A percentile compares a stretch with the other conserved stretches of the same genome.
Evolutionary conservation across 2,797 vertebrate genomes (phyloP).

Genomic region (Iguana delicatissima): DNA sequence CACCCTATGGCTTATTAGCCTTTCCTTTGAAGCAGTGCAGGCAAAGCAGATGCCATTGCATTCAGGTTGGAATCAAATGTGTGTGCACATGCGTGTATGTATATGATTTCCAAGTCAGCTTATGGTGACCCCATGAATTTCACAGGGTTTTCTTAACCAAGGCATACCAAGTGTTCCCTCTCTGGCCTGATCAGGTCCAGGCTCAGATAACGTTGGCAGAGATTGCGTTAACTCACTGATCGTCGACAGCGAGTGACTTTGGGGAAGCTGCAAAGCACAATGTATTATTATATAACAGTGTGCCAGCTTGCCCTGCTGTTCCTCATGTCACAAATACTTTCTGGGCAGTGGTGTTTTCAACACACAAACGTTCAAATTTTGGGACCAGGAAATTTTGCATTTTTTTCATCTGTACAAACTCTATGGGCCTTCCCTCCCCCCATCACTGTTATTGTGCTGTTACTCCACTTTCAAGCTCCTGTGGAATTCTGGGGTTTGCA

Average conservation of each 20-base stretch:
- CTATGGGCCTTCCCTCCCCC: too few species aligned
- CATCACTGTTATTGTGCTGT: too few species aligned
- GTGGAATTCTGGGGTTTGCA: too few species aligned
- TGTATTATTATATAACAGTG: background rate
- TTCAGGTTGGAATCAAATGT: slow-evolving; percentile 20
- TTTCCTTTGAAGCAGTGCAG: slow-evolving; percentile 47
- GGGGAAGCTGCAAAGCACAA: too few species aligned
- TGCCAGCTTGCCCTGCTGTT: background rate
- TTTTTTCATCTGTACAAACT: too few species aligned
- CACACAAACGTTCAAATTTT: too few species aligned
- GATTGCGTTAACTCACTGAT: background rate
- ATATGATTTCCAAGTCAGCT: too few species aligned
- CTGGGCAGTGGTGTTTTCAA: background rate
- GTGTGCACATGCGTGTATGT: too few species aligned
- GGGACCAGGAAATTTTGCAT: too few species aligned
- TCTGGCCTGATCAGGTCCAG: background rate
- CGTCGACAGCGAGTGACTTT: background rate
- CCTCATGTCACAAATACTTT: background rate
- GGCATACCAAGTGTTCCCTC: background rate
- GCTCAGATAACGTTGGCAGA: background rate
- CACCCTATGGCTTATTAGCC: slow-evolving; percentile 57
- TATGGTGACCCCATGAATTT: background rate
- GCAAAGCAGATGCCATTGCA: slow-evolving; percentile 48
- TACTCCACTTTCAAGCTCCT: too few species aligned
- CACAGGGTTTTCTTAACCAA: too few species aligned